Evolutionary conservation across 2,797 vertebrate genomes (phyloP), one percentile per base, ranked within the genome.

Genomic region (Aselliscus stoliczkanus): DNA sequence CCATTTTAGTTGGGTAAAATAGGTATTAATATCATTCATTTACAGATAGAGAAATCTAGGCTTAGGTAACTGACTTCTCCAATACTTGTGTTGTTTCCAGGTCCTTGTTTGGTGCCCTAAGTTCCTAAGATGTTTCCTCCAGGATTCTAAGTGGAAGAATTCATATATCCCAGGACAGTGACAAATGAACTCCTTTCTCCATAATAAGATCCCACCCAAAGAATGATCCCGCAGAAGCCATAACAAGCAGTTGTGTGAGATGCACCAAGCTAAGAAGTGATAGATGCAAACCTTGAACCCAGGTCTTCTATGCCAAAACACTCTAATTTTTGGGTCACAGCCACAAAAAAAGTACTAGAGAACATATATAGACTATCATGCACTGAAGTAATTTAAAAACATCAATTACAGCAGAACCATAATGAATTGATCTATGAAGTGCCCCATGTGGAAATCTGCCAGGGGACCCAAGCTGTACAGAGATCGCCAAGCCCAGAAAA

Each of bases 321-420:
- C 23, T 75, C 42, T 89, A 69, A 67, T 31, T 52, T 84, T 85
- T 50, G 39, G 31, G 29, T 80, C 29, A 95, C 0, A 77, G 39
- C 5, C 76, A 91, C 31, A 62, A 42, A 83, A 81, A 76, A 72
- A 77, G n/a, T 27, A 84, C 17, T 70, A 60, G 27, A 42, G 50
- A 82, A 64, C 73, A 72, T 42, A 87, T 23, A 42, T 0, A 86
- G 50, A 90, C 72, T 64, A 27, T 34, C 39, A 7, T 5, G 31
- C 60, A 83, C 50, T 39, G 42, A 92, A 76, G 31, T 65, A 89
- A 62, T 92, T 93, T 60, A 84, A 7, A 95, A 76, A 96, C 42
- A 90, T 56, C 70, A 69, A 47, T 82, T 62, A 88, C 42, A 69
- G 65, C 13, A 17, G 25, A 94, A 91, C 37, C 60, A 37, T 39